Evolutionary conservation across 2,888 invertebrate genomes (phyloP).

Genomic region (Alsophila aescularia): DNA sequence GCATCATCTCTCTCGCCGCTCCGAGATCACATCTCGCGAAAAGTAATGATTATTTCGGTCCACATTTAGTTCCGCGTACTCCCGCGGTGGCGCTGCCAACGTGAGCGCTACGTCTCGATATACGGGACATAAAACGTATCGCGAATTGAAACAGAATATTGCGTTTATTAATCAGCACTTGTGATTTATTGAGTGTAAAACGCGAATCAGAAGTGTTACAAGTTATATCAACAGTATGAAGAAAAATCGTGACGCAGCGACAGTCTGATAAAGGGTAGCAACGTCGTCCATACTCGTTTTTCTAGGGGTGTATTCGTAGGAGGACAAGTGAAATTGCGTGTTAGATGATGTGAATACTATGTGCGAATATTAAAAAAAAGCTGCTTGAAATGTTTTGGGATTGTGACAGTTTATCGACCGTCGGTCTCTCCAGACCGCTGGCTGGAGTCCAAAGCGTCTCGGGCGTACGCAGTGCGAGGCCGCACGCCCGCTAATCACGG

Average conservation of each 20-base stretch:
- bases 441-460: constrained; percentile 53
- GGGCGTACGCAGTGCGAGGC: constrained; percentile 36
- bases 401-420: constrained; percentile 59
- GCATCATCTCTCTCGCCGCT: constrained; percentile 75
- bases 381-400: constrained; percentile 27
- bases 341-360: constrained; percentile 26
- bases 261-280: constrained; percentile 32
- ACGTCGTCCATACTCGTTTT: constrained; percentile 54
- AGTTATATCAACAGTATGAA: constrained; percentile 1
- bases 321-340: constrained; percentile 23
- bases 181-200: constrained; percentile 32
- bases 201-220: constrained; percentile 22
- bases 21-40: constrained; percentile 83
- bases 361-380: constrained; percentile 16
- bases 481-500: constrained; percentile 53
- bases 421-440: constrained; percentile 46
- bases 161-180: constrained; percentile 43
- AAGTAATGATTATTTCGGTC: constrained; percentile 85
- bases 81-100: constrained; percentile 73
- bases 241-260: background rate
- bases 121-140: constrained; percentile 73
- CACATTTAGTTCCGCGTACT: constrained; percentile 75
- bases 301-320: constrained; percentile 47
- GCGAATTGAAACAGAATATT: constrained; percentile 59
- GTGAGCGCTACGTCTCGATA: constrained; percentile 66